These are phyloP conservation scores for Agonopterix heracliana DNA, from an alignment of 2,888 invertebrate genomes.

Conservation along the genomic window DNA sequence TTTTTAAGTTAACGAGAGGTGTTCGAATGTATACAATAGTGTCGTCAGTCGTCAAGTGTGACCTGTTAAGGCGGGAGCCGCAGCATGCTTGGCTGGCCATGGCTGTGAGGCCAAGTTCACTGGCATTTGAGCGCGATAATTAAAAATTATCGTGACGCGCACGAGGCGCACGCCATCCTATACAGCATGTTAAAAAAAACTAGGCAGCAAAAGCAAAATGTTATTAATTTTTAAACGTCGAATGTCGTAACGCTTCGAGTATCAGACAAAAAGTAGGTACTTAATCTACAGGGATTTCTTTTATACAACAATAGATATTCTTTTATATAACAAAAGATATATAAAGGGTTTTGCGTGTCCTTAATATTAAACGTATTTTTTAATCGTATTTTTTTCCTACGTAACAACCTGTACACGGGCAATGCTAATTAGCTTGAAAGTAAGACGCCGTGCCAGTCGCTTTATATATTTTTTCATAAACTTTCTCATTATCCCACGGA, in stretches of 20 bases:
- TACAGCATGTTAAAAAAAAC: conserved; percentile 39
- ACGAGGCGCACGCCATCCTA: conserved; percentile 65
- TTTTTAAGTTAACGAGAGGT: not conserved
- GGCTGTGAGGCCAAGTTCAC: conserved; percentile 72
- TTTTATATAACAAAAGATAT: conserved; percentile 13
- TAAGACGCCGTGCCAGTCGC: conserved; percentile 24
- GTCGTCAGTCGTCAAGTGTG: conserved; percentile 66
- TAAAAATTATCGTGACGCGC: conserved; percentile 74
- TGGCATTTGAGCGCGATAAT: conserved; percentile 75
- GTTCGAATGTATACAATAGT: conserved; percentile 31
- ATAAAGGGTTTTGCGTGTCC: not conserved
- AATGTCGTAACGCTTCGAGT: not conserved
- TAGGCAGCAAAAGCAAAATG: not conserved
- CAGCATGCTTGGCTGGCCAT: conserved; percentile 49
- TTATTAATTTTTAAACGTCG: no score
- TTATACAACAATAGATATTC: conserved; percentile 8
- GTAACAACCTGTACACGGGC: conserved; percentile 26
- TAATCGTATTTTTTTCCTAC: not conserved
- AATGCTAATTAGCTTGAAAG: conserved; percentile 38
- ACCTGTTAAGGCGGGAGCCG: conserved; percentile 59
- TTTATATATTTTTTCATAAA: conserved; percentile 32
- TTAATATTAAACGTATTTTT: not conserved
- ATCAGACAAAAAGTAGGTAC: not conserved
- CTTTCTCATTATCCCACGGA: conserved; percentile 33
- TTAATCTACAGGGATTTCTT: not conserved